phyloP scores from a whole-genome alignment of 2,797 vertebrate species.

The Chrosomus eos region DNA sequence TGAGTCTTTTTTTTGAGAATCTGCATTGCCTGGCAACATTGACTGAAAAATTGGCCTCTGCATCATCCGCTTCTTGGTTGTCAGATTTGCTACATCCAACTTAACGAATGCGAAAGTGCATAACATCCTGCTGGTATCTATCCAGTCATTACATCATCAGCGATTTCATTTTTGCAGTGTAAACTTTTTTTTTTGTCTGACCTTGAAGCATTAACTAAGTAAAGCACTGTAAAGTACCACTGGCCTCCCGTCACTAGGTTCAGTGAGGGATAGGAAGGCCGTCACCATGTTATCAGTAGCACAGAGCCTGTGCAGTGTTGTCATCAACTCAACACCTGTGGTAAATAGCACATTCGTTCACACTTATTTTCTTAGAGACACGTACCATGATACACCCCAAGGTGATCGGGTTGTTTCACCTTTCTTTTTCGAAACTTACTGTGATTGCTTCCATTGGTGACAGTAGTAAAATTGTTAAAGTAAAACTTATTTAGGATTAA shows the following conservation, averaged over 20 bases:
- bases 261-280: constrained; percentile 29
- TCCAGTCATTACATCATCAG: not conserved
- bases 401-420: constrained; percentile 27
- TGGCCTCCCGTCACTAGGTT: constrained; percentile 5
- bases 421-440: not conserved
- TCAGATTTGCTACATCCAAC: constrained; percentile 18
- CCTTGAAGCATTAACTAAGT: constrained; percentile 15
- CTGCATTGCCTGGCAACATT: constrained; percentile 23
- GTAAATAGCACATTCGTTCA: constrained; percentile 51
- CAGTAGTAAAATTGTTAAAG: not conserved
- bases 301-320: constrained; percentile 44
- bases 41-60: constrained; percentile 24
- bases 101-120: constrained; percentile 15
- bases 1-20: not conserved
- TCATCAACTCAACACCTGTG: constrained; percentile 59
- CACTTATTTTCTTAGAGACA: constrained; percentile 52
- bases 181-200: constrained; percentile 23
- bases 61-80: constrained; percentile 19
- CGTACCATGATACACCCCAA: constrained; percentile 42
- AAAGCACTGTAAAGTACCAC: constrained; percentile 13
- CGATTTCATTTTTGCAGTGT: constrained; percentile 22
- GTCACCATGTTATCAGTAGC: constrained; percentile 46
- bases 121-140: constrained; percentile 2
- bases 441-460: not conserved
- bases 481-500: not conserved